Conservation (phyloP, 2,113 vertebrate genomes). For the Tympanuchus pallidicinctus region DNA sequence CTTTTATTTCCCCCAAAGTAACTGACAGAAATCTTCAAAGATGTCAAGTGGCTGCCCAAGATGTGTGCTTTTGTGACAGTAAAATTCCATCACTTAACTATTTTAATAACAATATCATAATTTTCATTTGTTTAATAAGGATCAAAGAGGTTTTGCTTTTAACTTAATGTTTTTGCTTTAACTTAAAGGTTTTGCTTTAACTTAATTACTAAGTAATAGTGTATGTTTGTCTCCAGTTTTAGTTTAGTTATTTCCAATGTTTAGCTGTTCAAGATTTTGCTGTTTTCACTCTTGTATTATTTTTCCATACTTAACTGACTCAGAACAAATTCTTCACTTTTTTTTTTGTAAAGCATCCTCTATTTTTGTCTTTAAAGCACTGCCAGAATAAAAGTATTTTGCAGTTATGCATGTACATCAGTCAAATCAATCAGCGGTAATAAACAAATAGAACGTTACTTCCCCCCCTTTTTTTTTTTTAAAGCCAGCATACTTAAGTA, state of each 20-base stretch:
- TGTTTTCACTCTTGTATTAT: not conserved
- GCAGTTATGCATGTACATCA: not conserved
- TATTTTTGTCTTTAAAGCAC: not conserved
- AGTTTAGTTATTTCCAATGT: not conserved
- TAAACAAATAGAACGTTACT: not conserved
- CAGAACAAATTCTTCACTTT: not conserved
- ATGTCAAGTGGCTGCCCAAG: not conserved
- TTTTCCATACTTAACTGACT: not conserved
- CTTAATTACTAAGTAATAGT: not conserved
- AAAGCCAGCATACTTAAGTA: conserved; percentile 17
- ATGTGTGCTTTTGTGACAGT: not conserved
- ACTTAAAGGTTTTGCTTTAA: not conserved
- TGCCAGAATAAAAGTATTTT: not conserved
- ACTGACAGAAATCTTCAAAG: not conserved
- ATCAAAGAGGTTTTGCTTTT: not conserved
- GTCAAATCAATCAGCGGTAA: not conserved
- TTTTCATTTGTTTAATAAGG: not conserved
- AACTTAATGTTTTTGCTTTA: too few relatives aligned
- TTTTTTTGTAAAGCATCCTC: not conserved
- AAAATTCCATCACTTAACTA: not conserved
- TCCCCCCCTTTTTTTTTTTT: not conserved
- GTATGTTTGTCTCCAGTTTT: not conserved
- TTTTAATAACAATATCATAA: not conserved
- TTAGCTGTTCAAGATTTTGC: not conserved
- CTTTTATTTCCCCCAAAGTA: not conserved